Percentiles rank a stretch among this genome's conserved stretches.
Conservation (phyloP, 2,797 vertebrate genomes). For the Epinephelus awoara region DNA sequence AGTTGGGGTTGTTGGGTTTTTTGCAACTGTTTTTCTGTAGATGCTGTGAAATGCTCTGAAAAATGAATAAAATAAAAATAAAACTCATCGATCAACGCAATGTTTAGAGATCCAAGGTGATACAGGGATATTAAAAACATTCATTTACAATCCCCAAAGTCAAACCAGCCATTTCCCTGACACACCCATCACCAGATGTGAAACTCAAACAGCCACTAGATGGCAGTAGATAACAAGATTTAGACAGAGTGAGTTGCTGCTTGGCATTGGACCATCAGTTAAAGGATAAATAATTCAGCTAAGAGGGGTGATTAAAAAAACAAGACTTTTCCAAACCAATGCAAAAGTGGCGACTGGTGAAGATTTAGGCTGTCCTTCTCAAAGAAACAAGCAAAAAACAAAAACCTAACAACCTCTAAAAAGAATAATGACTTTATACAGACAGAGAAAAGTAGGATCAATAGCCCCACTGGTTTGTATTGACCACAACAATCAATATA, state of each 20-base stretch:
- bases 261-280: neutral
- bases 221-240: slow-evolving; percentile 75
- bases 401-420: slow-evolving; percentile 46
- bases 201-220: slow-evolving; percentile 67
- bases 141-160: slow-evolving; percentile 10
- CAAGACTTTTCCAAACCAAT: slow-evolving; percentile 35
- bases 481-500: slow-evolving; percentile 80
- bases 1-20: too few species aligned
- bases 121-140: slow-evolving; percentile 7
- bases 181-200: slow-evolving; percentile 56
- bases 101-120: neutral
- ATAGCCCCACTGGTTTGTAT: slow-evolving; percentile 75
- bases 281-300: slow-evolving; percentile 31
- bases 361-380: slow-evolving; percentile 48
- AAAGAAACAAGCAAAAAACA: slow-evolving; percentile 36
- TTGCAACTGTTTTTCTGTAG: neutral
- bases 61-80: neutral
- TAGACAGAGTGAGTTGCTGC: neutral
- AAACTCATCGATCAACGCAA: neutral
- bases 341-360: slow-evolving; percentile 35
- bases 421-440: slow-evolving; percentile 68
- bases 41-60: neutral
- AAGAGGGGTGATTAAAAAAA: slow-evolving; percentile 44
- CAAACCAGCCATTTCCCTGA: slow-evolving; percentile 23
- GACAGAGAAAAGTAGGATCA: slow-evolving; percentile 68